phyloP scores from a whole-genome alignment of 2,113 vertebrate genomes.

The Helogale parvula region DNA sequence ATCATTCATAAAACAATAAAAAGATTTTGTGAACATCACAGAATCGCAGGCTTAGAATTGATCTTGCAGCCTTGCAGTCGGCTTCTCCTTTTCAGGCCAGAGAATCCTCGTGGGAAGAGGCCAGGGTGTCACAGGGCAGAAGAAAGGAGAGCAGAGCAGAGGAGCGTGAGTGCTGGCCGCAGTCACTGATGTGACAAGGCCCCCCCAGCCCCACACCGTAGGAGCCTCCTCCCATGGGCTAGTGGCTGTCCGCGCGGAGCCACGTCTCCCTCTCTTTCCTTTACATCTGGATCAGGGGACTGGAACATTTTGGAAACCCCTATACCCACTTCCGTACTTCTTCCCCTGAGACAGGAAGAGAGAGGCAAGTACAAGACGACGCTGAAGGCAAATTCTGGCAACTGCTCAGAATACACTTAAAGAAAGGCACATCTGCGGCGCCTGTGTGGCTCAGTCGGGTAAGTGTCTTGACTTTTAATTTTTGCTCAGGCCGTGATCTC shows the following conservation, averaged over 20 bases:
- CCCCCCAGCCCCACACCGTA: background rate
- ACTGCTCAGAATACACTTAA: background rate
- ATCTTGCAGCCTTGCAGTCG: background rate
- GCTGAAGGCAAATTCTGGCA: background rate
- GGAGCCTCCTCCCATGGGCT: background rate
- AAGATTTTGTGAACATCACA: background rate
- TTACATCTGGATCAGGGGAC: no score
- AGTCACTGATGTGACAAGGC: background rate
- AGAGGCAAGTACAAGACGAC: background rate
- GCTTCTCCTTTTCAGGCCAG: background rate
- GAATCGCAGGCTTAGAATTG: background rate
- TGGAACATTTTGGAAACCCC: background rate
- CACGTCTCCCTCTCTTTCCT: background rate
- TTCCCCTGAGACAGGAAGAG: background rate
- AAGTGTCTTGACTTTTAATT: no score
- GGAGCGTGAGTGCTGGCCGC: no score
- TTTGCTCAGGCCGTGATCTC: no score
- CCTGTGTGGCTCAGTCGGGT: no score
- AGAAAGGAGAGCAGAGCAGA: background rate
- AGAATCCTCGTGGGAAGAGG: background rate
- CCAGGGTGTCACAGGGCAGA: background rate
- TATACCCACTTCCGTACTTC: background rate
- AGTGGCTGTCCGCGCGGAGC: no score
- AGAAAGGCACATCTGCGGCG: background rate
- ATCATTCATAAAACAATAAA: constrained; percentile 4